These are phyloP conservation scores for Myiozetetes cayanensis DNA, from an alignment of 2,113 vertebrate species.

Conservation along the genomic window DNA sequence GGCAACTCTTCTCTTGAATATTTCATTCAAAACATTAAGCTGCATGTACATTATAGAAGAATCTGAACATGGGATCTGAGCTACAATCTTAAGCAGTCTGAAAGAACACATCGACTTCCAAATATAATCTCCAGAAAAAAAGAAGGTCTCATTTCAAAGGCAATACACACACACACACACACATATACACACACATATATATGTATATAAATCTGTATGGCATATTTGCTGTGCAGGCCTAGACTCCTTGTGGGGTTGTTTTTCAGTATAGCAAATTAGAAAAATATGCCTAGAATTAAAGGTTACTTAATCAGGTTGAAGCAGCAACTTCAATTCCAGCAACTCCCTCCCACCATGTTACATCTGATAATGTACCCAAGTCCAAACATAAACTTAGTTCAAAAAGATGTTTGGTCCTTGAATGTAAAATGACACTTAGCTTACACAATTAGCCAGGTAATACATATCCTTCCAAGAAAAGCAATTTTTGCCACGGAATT, in stretches of 20 bases:
- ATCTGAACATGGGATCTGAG: conserved; percentile 35
- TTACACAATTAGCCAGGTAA: conserved; percentile 65
- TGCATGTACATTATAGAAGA: conserved; percentile 14
- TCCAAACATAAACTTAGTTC: conserved; percentile 73
- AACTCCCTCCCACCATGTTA: conserved; percentile 62
- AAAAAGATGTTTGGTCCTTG: conserved; percentile 66
- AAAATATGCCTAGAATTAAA: conserved; percentile 74
- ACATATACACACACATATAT: rapidly evolving
- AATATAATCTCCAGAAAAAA: conserved; percentile 53
- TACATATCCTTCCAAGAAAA: conserved; percentile 37
- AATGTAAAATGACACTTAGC: conserved; percentile 66
- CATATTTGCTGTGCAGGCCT: conserved; percentile 58
- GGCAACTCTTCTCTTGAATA: neutral
- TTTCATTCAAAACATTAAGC: conserved; percentile 1
- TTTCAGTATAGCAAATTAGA: conserved; percentile 74
- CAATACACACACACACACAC: neutral
- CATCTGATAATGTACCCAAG: conserved; percentile 72
- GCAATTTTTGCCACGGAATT: conserved; percentile 49
- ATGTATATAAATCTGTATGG: conserved; percentile 38
- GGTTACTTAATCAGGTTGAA: conserved; percentile 71
- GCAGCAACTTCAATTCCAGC: conserved; percentile 53
- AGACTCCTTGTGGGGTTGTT: conserved; percentile 66
- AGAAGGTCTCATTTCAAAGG: conserved; percentile 69
- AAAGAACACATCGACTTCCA: conserved; percentile 8
- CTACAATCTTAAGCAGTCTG: conserved; percentile 24